These are phyloP conservation scores for Tapirus indicus DNA, from an alignment of 2,797 vertebrate species.

Conservation along the genomic window DNA sequence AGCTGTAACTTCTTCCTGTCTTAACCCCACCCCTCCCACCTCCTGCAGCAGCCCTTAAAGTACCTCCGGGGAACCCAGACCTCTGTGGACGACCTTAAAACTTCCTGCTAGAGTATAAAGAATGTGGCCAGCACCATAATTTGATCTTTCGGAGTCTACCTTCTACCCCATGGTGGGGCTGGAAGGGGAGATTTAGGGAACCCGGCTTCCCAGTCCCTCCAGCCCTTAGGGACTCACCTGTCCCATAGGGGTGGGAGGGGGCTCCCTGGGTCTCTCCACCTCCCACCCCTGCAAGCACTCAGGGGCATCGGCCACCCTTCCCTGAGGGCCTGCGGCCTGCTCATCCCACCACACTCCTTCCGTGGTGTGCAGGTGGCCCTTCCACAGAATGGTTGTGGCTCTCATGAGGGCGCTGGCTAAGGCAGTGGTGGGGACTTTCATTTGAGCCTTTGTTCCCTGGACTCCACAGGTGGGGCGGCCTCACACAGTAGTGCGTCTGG, in stretches of 20 bases:
- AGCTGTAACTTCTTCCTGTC: too few relatives aligned
- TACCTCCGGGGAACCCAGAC: too few relatives aligned
- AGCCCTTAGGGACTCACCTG: background rate
- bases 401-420: too few relatives aligned
- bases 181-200: too few relatives aligned
- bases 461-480: too few relatives aligned
- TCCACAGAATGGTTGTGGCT: background rate
- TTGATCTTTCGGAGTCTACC: background rate
- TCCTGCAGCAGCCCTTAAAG: background rate
- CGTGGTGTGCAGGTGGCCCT: too few relatives aligned
- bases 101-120: background rate
- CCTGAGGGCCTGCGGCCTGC: background rate
- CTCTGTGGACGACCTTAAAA: background rate
- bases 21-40: background rate
- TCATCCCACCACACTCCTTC: background rate
- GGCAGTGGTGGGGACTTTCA: too few relatives aligned
- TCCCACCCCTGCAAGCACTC: too few relatives aligned
- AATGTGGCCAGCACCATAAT: too few relatives aligned
- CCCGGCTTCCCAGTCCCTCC: background rate
- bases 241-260: background rate
- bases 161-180: background rate
- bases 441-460: background rate
- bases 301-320: background rate
- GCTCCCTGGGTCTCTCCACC: background rate
- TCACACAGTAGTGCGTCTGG: rapidly evolving